A percentile compares a stretch with the other conserved stretches of the same genome.
Evolutionary conservation across 2,113 vertebrate genomes (phyloP).

Genomic region (Thamnaconus septentrionalis): DNA sequence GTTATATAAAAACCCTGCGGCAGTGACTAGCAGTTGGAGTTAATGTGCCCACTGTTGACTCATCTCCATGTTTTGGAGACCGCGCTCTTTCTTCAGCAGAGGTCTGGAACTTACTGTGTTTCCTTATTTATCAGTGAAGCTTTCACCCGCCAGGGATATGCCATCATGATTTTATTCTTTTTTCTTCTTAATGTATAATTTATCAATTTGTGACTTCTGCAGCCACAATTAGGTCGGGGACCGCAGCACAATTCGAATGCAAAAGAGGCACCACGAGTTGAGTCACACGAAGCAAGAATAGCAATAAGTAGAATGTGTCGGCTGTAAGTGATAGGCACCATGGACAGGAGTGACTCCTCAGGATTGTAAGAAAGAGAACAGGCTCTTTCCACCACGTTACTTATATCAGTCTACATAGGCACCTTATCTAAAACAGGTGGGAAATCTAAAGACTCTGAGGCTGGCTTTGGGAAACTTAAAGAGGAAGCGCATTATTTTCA

Average conservation of each 20-base stretch:
- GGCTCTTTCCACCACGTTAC: slow-evolving; percentile 7
- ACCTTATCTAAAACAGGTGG: slow-evolving; percentile 11
- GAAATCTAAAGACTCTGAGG: too few species aligned
- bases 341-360: slow-evolving; percentile 13
- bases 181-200: slow-evolving; percentile 11
- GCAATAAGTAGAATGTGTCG: slow-evolving; percentile 26
- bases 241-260: slow-evolving; percentile 45
- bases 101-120: slow-evolving; percentile 3
- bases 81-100: neutral
- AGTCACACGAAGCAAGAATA: slow-evolving; percentile 52
- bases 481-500: too few species aligned
- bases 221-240: slow-evolving; percentile 20
- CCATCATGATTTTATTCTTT: neutral
- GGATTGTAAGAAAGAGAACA: slow-evolving; percentile 29
- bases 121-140: slow-evolving; percentile 3
- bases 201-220: slow-evolving; percentile 18
- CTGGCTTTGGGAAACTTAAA: too few species aligned
- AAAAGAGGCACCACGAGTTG: slow-evolving; percentile 48
- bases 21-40: too few species aligned
- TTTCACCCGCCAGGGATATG: slow-evolving; percentile 1
- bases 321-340: slow-evolving; percentile 45
- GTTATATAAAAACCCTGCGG: too few species aligned
- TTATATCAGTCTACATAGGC: slow-evolving; percentile 18
- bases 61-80: too few species aligned
- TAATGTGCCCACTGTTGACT: too few species aligned